Evolutionary conservation across 2,797 vertebrate species (phyloP).

Genomic region (Pagetopsis macropterus): DNA sequence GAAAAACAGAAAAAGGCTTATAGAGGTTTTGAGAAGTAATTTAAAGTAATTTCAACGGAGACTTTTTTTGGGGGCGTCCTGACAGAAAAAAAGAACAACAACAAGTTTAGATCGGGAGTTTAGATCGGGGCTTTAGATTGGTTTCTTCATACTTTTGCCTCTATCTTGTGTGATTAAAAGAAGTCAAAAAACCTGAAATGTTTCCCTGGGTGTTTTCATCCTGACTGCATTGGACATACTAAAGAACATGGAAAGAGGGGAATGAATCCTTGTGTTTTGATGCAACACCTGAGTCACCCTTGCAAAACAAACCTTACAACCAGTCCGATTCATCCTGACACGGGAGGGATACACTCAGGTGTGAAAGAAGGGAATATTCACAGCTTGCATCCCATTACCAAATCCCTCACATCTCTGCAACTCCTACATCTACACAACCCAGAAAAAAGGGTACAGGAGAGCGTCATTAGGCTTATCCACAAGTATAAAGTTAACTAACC

Average conservation of each 20-base stretch:
- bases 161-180: not conserved
- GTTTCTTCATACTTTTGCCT: not conserved
- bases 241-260: not conserved
- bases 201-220: not conserved
- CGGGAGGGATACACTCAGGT: conserved; percentile 33
- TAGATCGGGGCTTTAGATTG: not conserved
- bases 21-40: not conserved
- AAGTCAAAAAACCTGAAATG: not conserved
- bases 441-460: conserved; percentile 26
- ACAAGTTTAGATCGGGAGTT: not conserved
- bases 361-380: conserved; percentile 36
- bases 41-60: not conserved
- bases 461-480: conserved; percentile 58
- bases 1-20: not conserved
- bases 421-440: conserved; percentile 27
- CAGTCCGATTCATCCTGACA: not conserved
- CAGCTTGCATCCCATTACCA: conserved; percentile 35
- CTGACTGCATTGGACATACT: not conserved
- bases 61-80: not conserved
- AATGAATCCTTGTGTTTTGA: conserved; percentile 1
- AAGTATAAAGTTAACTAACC: conserved; percentile 66
- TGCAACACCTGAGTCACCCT: conserved; percentile 3
- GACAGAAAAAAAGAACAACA: not conserved
- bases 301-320: not conserved
- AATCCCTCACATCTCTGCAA: conserved; percentile 31